Base-by-base conservation (phyloP, 2,888 invertebrate species). In the Ceratothoa steindachneri region DNA sequence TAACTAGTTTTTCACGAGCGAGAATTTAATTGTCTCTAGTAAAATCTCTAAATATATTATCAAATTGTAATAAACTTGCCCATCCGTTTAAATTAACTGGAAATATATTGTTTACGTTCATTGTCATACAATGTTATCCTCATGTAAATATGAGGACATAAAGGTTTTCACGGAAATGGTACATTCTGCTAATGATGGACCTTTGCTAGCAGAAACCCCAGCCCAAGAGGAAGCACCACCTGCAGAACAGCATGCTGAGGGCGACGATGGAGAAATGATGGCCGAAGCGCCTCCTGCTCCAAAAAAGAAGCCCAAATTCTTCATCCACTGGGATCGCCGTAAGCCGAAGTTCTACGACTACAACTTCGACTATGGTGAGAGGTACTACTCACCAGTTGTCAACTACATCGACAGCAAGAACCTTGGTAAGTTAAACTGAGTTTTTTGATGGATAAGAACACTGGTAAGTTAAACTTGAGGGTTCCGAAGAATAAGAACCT, bases 361-460 rank as follows among this genome's bases (percentile, higher is more conserved):
- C 77, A 80, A 80, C 80, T 80, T 74, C 71, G 80, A 80, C 77
- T 80, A 80, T 73, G 80, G 80, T 9, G 69, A 69, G 52, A 80
- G 73, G 69, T 77, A 80, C 67, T 80, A 80, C 74, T 72, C 72
- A 60, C 73, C 77, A 30, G 68, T 80, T 51, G 74, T 80, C 55
- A 74, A 72, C 55, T 80, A 80, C 69, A 69, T 80, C 53, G 80
- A 80, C 69, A 53, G 24, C 55, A 73, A 67, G 28, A 64, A 67
- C 53, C 69, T 70, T 29, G 72, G 75, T 73, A 51, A 31, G 65
- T 28, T 2, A 41, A 9, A 51, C 15, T 30, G 24, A 19, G 30
- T n/a, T n/a, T n/a, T n/a, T n/a, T n/a, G n/a, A n/a, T n/a, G n/a
- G n/a, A 19, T 27, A n/a, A 27, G 41, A 51, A 24, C n/a, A 2